A percentile compares a stretch with the other conserved stretches of the same genome.
phyloP scores from a whole-genome alignment of 2,113 vertebrate species.

The Pelobates fuscus region DNA sequence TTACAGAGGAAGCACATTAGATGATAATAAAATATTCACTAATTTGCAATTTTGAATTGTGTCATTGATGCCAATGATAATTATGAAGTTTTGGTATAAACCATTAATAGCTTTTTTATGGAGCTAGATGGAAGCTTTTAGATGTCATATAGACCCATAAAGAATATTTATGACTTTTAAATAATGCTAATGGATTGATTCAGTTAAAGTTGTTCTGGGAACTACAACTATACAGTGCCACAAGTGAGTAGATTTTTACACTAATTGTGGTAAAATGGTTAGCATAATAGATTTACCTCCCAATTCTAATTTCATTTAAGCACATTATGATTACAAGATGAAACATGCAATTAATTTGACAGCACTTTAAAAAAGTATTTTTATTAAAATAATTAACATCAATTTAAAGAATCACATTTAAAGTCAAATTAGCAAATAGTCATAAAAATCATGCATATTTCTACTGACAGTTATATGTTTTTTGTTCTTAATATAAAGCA shows the following conservation, averaged over 20 bases:
- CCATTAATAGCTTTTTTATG: slow-evolving; percentile 50
- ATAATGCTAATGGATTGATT: slow-evolving; percentile 42
- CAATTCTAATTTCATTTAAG: slow-evolving; percentile 22
- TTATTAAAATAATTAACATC: slow-evolving; percentile 27
- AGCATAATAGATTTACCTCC: slow-evolving; percentile 38
- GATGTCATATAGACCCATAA: slow-evolving; percentile 37
- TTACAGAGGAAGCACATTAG: slow-evolving; percentile 41
- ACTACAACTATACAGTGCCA: slow-evolving; percentile 21
- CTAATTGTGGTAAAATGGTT: slow-evolving; percentile 38
- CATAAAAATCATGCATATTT: slow-evolving; percentile 10
- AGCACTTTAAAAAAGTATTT: slow-evolving; percentile 22
- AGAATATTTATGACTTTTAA: slow-evolving; percentile 45
- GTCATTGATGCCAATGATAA: slow-evolving; percentile 40
- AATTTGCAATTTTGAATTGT: slow-evolving; percentile 43
- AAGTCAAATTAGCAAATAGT: slow-evolving; percentile 39
- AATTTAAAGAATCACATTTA: slow-evolving; percentile 27
- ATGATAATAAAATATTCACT: slow-evolving; percentile 45
- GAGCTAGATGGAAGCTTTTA: slow-evolving; percentile 45
- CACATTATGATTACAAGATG: slow-evolving; percentile 39
- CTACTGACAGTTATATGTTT: slow-evolving; percentile 14
- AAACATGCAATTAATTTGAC: slow-evolving; percentile 42
- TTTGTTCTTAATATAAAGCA: no score
- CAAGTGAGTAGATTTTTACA: slow-evolving; percentile 14
- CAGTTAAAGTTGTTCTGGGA: slow-evolving; percentile 34
- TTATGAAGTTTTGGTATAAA: slow-evolving; percentile 42